These are phyloP conservation scores for Melanotaenia boesemani DNA, from an alignment of 2,797 vertebrate species.

Conservation along the genomic window DNA sequence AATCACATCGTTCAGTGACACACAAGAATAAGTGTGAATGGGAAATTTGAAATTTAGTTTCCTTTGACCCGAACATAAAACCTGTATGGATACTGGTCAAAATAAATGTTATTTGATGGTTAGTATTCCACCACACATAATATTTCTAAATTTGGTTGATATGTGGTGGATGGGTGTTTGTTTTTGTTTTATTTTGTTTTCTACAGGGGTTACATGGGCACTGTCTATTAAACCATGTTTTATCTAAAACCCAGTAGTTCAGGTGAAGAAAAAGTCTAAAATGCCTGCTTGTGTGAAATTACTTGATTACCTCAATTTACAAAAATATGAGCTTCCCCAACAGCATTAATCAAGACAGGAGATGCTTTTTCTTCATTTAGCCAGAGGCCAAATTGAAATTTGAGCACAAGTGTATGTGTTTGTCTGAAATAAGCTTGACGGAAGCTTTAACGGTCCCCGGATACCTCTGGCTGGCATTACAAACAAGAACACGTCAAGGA, in stretches of 20 bases:
- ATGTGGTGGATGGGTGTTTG: too few relatives aligned
- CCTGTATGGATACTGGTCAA: background rate
- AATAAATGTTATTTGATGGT: background rate
- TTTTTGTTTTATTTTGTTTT: background rate
- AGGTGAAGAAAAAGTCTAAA: background rate
- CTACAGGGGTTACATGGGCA: background rate
- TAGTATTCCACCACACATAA: background rate
- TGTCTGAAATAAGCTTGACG: conserved; percentile 25
- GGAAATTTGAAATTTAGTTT: too few relatives aligned
- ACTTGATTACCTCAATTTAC: conserved; percentile 11
- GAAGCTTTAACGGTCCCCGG: conserved; percentile 22
- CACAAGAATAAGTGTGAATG: too few relatives aligned
- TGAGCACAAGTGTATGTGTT: background rate
- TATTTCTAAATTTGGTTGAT: background rate
- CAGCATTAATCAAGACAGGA: conserved; percentile 9
- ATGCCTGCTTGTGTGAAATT: background rate
- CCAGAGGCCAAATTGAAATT: conserved; percentile 8
- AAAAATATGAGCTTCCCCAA: background rate
- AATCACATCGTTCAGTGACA: too few relatives aligned
- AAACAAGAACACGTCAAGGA: conserved; percentile 30
- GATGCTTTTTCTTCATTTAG: conserved; percentile 3
- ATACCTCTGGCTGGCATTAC: conserved; percentile 14
- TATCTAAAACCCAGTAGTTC: background rate
- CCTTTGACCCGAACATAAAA: too few relatives aligned
- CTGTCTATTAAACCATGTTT: conserved; percentile 1